Base-by-base conservation (phyloP, 2,888 invertebrate genomes). In the Hypsopygia costalis region DNA sequence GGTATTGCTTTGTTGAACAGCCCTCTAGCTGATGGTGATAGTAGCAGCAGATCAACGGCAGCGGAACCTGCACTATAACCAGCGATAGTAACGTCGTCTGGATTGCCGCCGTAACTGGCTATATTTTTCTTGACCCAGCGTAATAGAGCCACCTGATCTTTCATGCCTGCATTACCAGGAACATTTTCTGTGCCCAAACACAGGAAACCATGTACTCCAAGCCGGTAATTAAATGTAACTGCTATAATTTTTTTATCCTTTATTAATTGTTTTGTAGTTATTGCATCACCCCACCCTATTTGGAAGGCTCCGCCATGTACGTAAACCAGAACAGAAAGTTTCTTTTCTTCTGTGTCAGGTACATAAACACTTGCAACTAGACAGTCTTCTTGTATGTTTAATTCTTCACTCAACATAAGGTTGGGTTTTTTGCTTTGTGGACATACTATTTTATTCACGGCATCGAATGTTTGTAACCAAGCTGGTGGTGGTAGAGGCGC, bases 361-460 rank as follows among this genome's bases (percentile, higher is more conserved):
- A 77, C 74, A 38, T 67, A 82, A 2, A 85, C 63, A 47, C 76
- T 85, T n/a, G 76, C 61, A 12, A 72, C 54, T 0, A 85, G 62
- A 40, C 85, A 85, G 25, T 80, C 67, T 41, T 82, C 79, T 28
- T 60, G 47, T 39, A 49, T 43, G 0, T 29, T 36, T 46, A 47
- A 1, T 40, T 39, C 21, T 16, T 9, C 8, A 28, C 9, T 6
- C 6, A 27, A 7, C 20, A 33, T 27, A 3, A 31, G 7, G n/a
- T 28, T 27, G n/a, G 12, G n/a, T 16, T 11, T 8, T 5, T 3
- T 9, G n/a, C 44, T 28, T 50, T 70, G 69, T 11, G 65, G 69
- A 16, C 73, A 75, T 21, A 61, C 42, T 1, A 69, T 55, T 0
- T 44, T 40, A 21, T 65, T 52, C 1, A 59, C 40, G 1, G 63